Percentiles rank a stretch among this genome's conserved stretches.
phyloP scores from a whole-genome alignment of 1,140 invertebrate genomes.

The Drusus annulatus region DNA sequence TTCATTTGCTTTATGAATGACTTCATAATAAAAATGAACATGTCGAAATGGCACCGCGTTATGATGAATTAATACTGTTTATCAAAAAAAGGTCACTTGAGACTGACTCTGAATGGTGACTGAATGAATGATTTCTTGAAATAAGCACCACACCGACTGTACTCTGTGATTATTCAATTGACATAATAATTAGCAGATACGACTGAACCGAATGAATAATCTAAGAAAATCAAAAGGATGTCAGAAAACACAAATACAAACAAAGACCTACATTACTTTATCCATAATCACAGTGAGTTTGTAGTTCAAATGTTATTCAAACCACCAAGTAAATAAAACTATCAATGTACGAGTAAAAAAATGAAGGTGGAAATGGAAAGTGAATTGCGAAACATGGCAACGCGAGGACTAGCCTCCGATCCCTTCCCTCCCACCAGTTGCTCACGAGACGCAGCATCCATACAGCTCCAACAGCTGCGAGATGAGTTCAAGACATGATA shows the following conservation, averaged over 20 bases:
- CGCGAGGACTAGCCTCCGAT: neutral
- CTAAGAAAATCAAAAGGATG: slow-evolving; percentile 16
- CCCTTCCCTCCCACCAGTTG: no score
- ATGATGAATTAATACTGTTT: slow-evolving; percentile 25
- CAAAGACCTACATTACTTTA: slow-evolving; percentile 20
- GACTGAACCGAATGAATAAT: slow-evolving; percentile 14
- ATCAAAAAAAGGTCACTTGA: neutral
- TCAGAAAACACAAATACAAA: slow-evolving; percentile 20
- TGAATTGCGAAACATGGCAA: slow-evolving; percentile 24
- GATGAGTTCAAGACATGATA: slow-evolving; percentile 23
- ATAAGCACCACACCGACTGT: slow-evolving; percentile 1
- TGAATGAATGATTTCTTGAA: slow-evolving; percentile 8
- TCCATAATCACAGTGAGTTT: slow-evolving; percentile 55
- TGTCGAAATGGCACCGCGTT: slow-evolving; percentile 14
- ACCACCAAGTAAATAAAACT: slow-evolving; percentile 56
- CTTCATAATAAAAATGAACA: neutral
- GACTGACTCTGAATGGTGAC: neutral
- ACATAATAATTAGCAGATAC: slow-evolving; percentile 19
- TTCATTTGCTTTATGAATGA: slow-evolving; percentile 19
- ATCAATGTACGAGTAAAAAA: slow-evolving; percentile 44
- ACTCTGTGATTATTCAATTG: slow-evolving; percentile 6
- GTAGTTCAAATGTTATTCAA: slow-evolving; percentile 54
- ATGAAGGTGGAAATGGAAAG: slow-evolving; percentile 34
- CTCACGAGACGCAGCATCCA: no score
- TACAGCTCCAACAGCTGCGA: neutral